Evolutionary conservation across 2,888 invertebrate genomes (phyloP), one percentile per base, ranked within the genome.

Genomic region (Aelia acuminata): DNA sequence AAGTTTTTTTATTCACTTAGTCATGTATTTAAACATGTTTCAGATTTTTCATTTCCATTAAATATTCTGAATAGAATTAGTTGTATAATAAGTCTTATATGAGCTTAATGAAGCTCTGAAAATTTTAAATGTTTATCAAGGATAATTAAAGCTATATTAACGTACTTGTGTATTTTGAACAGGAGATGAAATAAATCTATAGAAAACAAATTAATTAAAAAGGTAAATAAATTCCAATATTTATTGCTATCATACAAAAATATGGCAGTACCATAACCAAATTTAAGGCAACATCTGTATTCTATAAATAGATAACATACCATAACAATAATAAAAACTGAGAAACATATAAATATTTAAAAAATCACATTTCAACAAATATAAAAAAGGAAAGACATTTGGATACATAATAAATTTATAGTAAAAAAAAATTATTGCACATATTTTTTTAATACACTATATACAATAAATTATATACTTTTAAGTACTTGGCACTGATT

Each of bases 231-330:
- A 39, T 80, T 80, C 80, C 43, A 80, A 80, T 80, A n/a, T 80
- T 80, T 80, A 80, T 80, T 80, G 80, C 43, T 80, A 80, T 80
- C 43, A 80, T 85, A 85, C 53, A 85, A 85, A 85, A 85, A 85
- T 85, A 85, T 85, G 85, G 53, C 85, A 85, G 53, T 39, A 85
- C 85, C 85, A 85, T 53, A 85, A 85, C 85, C 85, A 85, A 85
- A 80, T 47, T 70, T 80, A 80, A 80, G 80, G 80, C 80, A 80
- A 80, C 80, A 80, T 80, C 35, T 80, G 80, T 43, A n/a, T 80
- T 43, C 43, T 43, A 80, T 80, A 80, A 80, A 80, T 80, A 80
- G 39, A 80, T 43, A 80, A 80, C 80, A 80, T 43, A 80, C 80
- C 80, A 80, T 80, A 43, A 80, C 43, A 80, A 80, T 80, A 80